Evolutionary conservation across 2,888 invertebrate species (phyloP).

Genomic region (Octodonta nipae): DNA sequence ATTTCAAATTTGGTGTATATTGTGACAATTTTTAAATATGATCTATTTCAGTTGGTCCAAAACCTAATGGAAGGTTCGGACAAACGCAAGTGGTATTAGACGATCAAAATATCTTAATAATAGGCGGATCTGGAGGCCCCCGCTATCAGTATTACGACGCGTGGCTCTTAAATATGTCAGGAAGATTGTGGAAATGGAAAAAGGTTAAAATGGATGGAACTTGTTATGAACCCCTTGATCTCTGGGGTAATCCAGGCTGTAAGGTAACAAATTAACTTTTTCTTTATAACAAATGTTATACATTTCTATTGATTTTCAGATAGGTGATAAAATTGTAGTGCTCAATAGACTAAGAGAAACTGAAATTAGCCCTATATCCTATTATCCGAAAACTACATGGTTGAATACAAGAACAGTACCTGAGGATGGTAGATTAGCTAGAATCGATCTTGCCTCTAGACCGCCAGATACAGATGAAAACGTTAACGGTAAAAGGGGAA

Average conservation of each 20-base stretch:
- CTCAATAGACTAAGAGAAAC: constrained; percentile 49
- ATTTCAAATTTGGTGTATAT: no score
- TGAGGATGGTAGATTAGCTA: constrained; percentile 20
- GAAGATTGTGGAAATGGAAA: constrained; percentile 57
- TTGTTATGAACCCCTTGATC: constrained; percentile 69
- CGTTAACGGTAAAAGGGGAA: constrained; percentile 57
- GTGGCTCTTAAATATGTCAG: constrained; percentile 73
- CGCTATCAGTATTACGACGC: constrained; percentile 80
- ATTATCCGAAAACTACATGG: constrained; percentile 33
- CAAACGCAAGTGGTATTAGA: constrained; percentile 81
- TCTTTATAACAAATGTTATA: constrained; percentile 1
- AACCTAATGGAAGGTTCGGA: constrained; percentile 53
- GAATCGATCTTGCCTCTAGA: constrained; percentile 24
- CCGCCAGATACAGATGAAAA: constrained; percentile 54
- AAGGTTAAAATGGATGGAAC: constrained; percentile 62
- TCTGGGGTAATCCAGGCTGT: constrained; percentile 90
- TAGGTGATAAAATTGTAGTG: constrained; percentile 65
- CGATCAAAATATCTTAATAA: constrained; percentile 60
- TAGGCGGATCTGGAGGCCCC: constrained; percentile 81
- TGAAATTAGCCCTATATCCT: constrained; percentile 42
- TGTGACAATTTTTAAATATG: no score
- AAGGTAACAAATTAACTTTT: constrained; percentile 38
- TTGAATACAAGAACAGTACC: constrained; percentile 13
- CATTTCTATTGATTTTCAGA: constrained; percentile 30
- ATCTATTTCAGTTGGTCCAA: constrained; percentile 19